Percentiles rank a stretch among this genome's conserved stretches.
Evolutionary conservation across 2,113 vertebrate species (phyloP).

Genomic region (Haliaeetus leucogaster): DNA sequence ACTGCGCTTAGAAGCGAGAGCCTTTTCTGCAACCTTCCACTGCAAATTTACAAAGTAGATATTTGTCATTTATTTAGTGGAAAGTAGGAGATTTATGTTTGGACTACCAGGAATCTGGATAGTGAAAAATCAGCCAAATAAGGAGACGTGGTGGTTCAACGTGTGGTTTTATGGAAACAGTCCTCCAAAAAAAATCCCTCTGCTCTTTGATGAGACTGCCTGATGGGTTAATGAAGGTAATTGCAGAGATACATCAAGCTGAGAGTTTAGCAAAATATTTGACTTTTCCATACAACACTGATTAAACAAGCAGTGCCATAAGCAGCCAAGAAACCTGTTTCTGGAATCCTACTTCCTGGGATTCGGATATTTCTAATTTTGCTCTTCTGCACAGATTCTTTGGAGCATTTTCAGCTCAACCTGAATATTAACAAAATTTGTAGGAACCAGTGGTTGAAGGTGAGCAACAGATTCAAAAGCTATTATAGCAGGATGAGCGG

Average conservation of each 20-base stretch:
- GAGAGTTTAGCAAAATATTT: background rate
- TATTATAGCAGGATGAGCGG: rapidly evolving
- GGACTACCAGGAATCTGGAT: background rate
- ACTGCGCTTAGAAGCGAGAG: background rate
- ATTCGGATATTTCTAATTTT: background rate
- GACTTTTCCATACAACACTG: background rate
- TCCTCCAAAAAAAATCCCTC: background rate
- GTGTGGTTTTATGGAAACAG: background rate
- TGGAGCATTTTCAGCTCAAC: background rate
- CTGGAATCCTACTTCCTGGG: background rate
- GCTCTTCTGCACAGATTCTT: background rate
- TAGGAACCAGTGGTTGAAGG: background rate
- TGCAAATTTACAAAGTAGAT: background rate
- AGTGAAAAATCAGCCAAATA: background rate
- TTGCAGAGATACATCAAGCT: background rate
- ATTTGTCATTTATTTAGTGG: background rate
- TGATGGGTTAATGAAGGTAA: background rate
- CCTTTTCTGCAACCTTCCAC: background rate
- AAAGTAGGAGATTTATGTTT: background rate
- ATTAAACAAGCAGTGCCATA: background rate
- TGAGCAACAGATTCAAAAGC: background rate
- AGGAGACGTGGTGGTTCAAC: background rate
- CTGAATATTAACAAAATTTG: background rate
- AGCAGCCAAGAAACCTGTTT: background rate
- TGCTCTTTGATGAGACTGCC: background rate